Base-by-base conservation (phyloP, 2,888 invertebrate species). In the Meganola albula region DNA sequence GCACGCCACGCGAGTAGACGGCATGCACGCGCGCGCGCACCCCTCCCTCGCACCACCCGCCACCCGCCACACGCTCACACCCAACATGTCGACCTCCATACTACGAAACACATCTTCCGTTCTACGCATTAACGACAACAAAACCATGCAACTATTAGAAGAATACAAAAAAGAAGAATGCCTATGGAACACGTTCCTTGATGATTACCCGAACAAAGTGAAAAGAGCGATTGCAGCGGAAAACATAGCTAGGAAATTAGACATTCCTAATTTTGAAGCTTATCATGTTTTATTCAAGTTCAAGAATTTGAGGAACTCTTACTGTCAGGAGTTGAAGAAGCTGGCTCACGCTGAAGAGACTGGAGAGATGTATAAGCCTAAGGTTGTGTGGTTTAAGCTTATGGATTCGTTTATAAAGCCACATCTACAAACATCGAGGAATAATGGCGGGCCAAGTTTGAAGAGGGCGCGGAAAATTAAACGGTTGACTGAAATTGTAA, bases 251-350 rank as follows among this genome's bases (percentile, higher is more conserved):
- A 30, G 47, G 1, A 53, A 49, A 12, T 48, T 80, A 11, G 46
- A 60, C 28, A 48, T 75, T 5, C 53, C 58, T 1, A 51, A 67
- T 28, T 76, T 80, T 35, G 58, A 53, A 5, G 41, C 54, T 0
- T 43, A 46, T n/a, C 71, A 75, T 31, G 75, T 74, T 1, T 36
- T 63, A 11, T 59, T 63, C 20, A 80, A 80, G 50, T 70, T 77
- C 22, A 78, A 71, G 46, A 80, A 74, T 25, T 24, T 78, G 2
- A 45, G 77, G 20, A 72, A 70, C 34, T 69, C 72, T 0, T 79
- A 75, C 32, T 63, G 63, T 16, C 77, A 76, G 47, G 75, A 76
- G 48, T 18, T 72, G 40, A 71, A 63, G 52, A 79, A 76, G 53
- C 63, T 76, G 1, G 49, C 52, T 5, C 32, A 48, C 3, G 44